A percentile compares a stretch with the other conserved stretches of the same genome.
phyloP scores from a whole-genome alignment of 2,113 vertebrate genomes.

The Thunnus maccoyii region DNA sequence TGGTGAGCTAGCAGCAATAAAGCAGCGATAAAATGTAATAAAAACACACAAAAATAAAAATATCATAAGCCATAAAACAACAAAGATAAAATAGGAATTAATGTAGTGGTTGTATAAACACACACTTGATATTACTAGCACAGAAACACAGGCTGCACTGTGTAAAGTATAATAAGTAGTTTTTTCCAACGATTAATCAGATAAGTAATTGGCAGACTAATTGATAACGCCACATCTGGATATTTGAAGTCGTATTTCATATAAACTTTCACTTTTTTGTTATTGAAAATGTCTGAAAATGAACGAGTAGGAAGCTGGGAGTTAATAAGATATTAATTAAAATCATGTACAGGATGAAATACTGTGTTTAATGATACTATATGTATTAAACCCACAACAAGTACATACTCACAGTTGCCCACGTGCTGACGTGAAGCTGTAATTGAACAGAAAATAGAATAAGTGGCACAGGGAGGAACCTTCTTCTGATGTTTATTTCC shows the following conservation, averaged over 20 bases:
- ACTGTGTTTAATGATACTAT: conserved; percentile 22
- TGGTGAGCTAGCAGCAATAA: neutral
- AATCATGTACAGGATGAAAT: neutral
- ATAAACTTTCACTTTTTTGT: neutral
- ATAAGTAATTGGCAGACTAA: no score
- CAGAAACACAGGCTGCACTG: neutral
- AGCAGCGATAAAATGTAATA: neutral
- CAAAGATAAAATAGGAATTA: neutral
- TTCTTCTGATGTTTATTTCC: conserved; percentile 66
- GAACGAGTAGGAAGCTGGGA: neutral
- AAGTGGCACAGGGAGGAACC: conserved; percentile 56
- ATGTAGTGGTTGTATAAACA: neutral
- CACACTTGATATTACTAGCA: no score
- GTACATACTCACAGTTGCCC: conserved; percentile 26
- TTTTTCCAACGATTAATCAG: no score
- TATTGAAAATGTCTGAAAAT: neutral
- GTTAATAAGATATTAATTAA: neutral
- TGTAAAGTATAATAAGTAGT: neutral
- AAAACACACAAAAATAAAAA: neutral
- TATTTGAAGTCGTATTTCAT: neutral
- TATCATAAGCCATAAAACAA: neutral
- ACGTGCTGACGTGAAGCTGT: conserved; percentile 24
- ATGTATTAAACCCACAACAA: conserved; percentile 27
- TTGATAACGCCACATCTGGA: no score
- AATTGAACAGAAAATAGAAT: conserved; percentile 55